phyloP scores from a whole-genome alignment of 2,888 invertebrate genomes.

The Polymixis lichenea region DNA sequence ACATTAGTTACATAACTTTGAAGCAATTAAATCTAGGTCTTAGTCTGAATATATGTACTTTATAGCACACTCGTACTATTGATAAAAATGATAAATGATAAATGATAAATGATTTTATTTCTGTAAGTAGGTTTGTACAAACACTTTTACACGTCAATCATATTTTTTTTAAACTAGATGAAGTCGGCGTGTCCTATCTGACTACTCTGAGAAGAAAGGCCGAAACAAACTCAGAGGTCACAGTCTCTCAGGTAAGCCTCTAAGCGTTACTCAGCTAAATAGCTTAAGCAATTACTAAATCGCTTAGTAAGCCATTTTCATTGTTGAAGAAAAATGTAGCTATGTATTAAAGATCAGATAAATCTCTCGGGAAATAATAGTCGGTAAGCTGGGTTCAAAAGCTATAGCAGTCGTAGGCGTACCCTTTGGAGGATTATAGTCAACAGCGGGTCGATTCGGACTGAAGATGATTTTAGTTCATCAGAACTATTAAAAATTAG shows the following conservation, averaged over 20 bases:
- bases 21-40: constrained; percentile 5
- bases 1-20: constrained; percentile 27
- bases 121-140: no score
- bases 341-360: constrained; percentile 19
- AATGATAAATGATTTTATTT: no score
- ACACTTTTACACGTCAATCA: no score
- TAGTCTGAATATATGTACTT: not conserved
- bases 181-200: no score
- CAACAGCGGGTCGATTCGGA: no score
- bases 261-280: constrained; percentile 32
- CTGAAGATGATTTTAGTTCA: not conserved
- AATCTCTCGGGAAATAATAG: constrained; percentile 31
- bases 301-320: constrained; percentile 45
- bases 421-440: constrained; percentile 3
- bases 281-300: constrained; percentile 29
- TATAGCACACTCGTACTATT: not conserved
- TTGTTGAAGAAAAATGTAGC: constrained; percentile 23
- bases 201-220: no score
- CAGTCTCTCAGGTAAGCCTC: not conserved
- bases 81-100: no score
- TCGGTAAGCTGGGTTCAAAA: constrained; percentile 25
- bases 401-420: not conserved
- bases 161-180: no score
- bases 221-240: no score
- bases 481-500: no score